Conservation (phyloP, 2,888 invertebrate genomes). For the Caenorhabditis sp. region DNA sequence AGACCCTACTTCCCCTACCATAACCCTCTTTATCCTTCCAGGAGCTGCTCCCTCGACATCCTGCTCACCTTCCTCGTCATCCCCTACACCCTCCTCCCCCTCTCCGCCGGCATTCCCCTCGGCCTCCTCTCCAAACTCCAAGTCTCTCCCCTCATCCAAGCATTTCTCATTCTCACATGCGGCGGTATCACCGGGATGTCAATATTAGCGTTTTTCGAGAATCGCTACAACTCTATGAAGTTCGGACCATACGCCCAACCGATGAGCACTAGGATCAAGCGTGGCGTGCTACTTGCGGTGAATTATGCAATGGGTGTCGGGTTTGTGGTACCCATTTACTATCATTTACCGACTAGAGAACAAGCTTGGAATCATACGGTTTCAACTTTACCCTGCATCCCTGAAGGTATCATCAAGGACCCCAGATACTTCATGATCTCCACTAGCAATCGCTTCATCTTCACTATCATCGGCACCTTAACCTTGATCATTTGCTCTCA, state of each 20-base stretch:
- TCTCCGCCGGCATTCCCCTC: conserved; percentile 25
- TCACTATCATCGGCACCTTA: conserved; percentile 14
- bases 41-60: conserved; percentile 36
- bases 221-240: conserved; percentile 32
- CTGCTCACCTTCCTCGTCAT: conserved; percentile 27
- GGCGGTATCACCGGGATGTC: conserved; percentile 38
- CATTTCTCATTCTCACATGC: conserved; percentile 12
- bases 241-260: conserved; percentile 30
- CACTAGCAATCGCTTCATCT: conserved; percentile 16
- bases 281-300: conserved; percentile 3
- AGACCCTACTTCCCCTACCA: no score
- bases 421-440: conserved; percentile 16
- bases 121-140: conserved; percentile 11
- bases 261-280: background rate
- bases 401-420: conserved; percentile 7
- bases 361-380: conserved; percentile 20
- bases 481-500: conserved; percentile 16
- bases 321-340: conserved; percentile 31
- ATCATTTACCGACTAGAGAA: conserved; percentile 12
- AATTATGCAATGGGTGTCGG: conserved; percentile 25
- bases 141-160: conserved; percentile 25
- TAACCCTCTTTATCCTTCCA: background rate
- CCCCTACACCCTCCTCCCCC: conserved; percentile 38
- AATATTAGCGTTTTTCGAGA: conserved; percentile 27
- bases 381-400: conserved; percentile 30